A percentile compares a stretch with the other conserved stretches of the same genome.
Evolutionary conservation across 92 coral and sea anemone species (phyloP).

Genomic region (Ricordea florida): DNA sequence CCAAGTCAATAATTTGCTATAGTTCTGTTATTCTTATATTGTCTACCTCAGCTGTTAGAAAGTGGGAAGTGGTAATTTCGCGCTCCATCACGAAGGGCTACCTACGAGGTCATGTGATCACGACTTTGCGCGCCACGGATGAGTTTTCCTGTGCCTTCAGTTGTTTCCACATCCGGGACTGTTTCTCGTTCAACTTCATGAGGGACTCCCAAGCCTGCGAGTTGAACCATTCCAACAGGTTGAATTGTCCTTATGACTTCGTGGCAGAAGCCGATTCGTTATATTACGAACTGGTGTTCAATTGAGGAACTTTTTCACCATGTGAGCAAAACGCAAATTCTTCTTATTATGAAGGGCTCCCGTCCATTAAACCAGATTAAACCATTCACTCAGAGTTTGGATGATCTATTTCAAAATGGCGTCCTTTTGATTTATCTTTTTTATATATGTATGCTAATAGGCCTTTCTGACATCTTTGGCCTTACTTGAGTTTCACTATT

Average conservation of each 20-base stretch:
- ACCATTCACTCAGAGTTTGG: too few species aligned
- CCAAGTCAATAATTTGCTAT: not conserved
- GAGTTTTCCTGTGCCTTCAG: not conserved
- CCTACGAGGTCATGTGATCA: not conserved
- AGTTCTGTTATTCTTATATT: not conserved
- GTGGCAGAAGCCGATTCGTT: not conserved
- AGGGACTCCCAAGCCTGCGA: not conserved
- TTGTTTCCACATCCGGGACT: not conserved
- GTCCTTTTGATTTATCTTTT: too few species aligned
- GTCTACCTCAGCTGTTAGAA: not conserved
- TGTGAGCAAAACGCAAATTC: too few species aligned
- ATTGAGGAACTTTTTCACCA: too few species aligned
- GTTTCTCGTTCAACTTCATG: constrained; percentile 9
- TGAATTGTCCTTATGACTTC: not conserved
- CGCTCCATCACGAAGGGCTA: not conserved
- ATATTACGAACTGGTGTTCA: not conserved
- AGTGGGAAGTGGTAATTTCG: not conserved
- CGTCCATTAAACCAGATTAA: too few species aligned
- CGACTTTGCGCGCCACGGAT: not conserved
- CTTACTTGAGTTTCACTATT: too few species aligned
- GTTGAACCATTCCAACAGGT: not conserved
- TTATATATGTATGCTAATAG: too few species aligned
- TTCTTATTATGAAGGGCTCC: too few species aligned
- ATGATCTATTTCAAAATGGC: too few species aligned
- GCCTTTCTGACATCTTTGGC: too few species aligned